Conservation (phyloP, 2,888 invertebrate species). For the Hedya salicella region DNA sequence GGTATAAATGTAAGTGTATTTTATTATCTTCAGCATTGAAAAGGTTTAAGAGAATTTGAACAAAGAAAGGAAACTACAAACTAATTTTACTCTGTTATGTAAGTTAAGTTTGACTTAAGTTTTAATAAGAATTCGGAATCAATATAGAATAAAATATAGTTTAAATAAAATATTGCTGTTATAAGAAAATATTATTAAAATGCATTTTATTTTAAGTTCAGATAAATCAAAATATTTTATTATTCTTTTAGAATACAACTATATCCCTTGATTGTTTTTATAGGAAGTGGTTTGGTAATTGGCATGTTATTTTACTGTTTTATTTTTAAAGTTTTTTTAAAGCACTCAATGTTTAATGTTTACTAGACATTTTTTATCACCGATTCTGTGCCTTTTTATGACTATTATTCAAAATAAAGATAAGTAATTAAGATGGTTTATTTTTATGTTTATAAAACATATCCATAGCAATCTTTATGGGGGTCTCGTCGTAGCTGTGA, state of each 20-base stretch:
- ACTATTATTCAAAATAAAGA: slow-evolving; percentile 28
- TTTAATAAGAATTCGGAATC: not conserved
- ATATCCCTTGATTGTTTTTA: slow-evolving; percentile 4
- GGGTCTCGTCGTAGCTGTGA: no score
- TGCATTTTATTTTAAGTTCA: slow-evolving; percentile 6
- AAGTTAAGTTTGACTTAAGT: slow-evolving; percentile 18
- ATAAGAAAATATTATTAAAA: not conserved
- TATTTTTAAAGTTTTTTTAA: slow-evolving; percentile 3
- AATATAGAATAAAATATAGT: slow-evolving; percentile 1
- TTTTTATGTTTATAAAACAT: not conserved
- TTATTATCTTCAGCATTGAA: not conserved
- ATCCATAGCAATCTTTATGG: no score
- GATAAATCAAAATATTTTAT: slow-evolving; percentile 19
- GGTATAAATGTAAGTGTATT: not conserved
- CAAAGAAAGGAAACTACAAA: slow-evolving; percentile 18
- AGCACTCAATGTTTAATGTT: not conserved
- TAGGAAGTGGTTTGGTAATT: slow-evolving; percentile 1
- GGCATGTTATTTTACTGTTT: slow-evolving; percentile 16
- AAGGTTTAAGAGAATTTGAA: slow-evolving; percentile 3
- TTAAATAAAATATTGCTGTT: slow-evolving; percentile 18
- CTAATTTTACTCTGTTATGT: not conserved
- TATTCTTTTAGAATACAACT: slow-evolving; percentile 8
- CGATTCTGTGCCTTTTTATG: slow-evolving; percentile 30
- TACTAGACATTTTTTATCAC: slow-evolving; percentile 17
- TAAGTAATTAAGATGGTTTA: not conserved